A percentile compares a stretch with the other conserved stretches of the same genome.
phyloP scores from a whole-genome alignment of 2,113 vertebrate species.

The Australoheros scitulus region DNA sequence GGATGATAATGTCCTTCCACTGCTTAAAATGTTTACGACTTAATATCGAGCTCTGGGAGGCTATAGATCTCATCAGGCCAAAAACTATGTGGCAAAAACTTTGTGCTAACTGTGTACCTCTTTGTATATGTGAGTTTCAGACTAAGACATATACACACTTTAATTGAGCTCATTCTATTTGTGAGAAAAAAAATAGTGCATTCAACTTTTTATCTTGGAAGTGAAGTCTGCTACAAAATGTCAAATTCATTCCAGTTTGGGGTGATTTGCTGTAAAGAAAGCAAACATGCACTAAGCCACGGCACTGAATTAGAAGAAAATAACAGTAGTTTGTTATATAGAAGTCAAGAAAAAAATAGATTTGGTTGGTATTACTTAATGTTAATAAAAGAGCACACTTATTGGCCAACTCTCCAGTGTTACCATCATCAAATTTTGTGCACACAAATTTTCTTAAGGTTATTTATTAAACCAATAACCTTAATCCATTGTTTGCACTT shows the following conservation, averaged over 20 bases:
- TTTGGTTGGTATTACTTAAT: neutral
- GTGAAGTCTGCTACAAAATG: neutral
- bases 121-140: neutral
- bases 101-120: neutral
- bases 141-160: rapidly evolving
- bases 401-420: neutral
- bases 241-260: neutral
- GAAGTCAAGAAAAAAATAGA: too few relatives aligned
- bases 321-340: neutral
- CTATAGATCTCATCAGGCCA: too few relatives aligned
- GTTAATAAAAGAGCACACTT: neutral
- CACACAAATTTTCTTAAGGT: neutral
- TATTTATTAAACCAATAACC: neutral
- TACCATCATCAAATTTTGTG: neutral
- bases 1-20: neutral
- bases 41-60: neutral
- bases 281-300: neutral
- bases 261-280: neutral
- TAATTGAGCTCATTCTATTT: neutral
- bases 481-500: neutral
- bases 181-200: rapidly evolving
- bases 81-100: neutral
- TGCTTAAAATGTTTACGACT: neutral
- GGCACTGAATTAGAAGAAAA: neutral
- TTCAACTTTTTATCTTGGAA: neutral